Evolutionary conservation across 2,888 invertebrate genomes (phyloP), one percentile per base, ranked within the genome.

Genomic region (Erebia epiphron): DNA sequence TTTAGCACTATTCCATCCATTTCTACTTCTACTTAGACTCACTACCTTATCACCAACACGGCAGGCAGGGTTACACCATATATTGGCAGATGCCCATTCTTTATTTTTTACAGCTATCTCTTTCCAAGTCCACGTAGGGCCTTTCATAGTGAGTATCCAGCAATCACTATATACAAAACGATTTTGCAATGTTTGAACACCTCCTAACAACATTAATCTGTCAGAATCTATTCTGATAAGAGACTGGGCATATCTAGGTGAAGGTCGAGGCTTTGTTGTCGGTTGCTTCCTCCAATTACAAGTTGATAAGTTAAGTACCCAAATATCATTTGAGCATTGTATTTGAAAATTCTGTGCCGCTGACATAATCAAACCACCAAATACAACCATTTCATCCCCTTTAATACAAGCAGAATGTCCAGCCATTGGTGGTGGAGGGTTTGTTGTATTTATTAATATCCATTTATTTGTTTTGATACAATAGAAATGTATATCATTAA

Each of bases 21-120:
- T 92, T 75, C 94, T 92, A 81, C 95, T 94, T 80, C 95, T 92
- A 79, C 96, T 96, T 77, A 97, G 93, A 76, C 97, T 96, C 50
- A 97, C 95, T 75, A 97, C 94, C 86, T 96, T 96, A 79, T 97
- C 95, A 70, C 96, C 96, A 78, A 96, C 92, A 80, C 86, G 96
- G 87, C 98, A 98, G 65, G 97, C 98, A 69, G 98, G 98, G 91
- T 98, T 98, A 86, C 98, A 98, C 98, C 98, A 98, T 83, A 98
- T 96, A 82, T 97, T 97, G 1, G 96, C 96, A 35, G 98, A 97
- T 57, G 96, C 96, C 94, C 96, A 96, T 80, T 97, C 96, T 77
- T 95, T 95, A 83, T 97, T 97, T 75, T 94, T 94, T 43, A 98
- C 95, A 72, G 95, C 95, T 63, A 98, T 91, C 85, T 96, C 95